Evolutionary conservation across 2,113 vertebrate genomes (phyloP).

Genomic region (Pimephales promelas): DNA sequence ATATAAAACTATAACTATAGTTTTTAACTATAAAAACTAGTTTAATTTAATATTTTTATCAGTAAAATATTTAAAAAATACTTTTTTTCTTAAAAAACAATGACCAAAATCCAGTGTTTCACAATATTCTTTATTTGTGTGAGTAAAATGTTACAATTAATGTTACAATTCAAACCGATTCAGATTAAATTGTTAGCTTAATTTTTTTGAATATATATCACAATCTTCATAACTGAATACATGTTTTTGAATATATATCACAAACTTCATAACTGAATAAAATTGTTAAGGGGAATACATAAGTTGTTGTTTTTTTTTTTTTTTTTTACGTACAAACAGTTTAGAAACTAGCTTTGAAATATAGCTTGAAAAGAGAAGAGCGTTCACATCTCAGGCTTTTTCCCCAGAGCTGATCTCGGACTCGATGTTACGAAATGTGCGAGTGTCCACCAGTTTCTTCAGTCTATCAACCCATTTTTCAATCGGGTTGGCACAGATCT

Average conservation of each 20-base stretch:
- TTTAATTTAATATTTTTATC: background rate
- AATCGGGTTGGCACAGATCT: constrained; percentile 13
- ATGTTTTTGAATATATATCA: background rate
- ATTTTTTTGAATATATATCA: background rate
- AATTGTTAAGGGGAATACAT: background rate
- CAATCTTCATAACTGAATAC: background rate
- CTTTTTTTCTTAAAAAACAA: background rate
- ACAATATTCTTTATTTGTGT: constrained; percentile 1
- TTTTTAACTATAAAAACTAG: too few species aligned
- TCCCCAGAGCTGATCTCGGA: background rate
- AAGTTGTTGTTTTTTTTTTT: too few species aligned
- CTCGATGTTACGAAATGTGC: background rate
- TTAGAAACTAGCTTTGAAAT: background rate
- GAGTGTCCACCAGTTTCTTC: background rate
- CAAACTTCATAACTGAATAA: background rate
- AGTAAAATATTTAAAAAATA: background rate
- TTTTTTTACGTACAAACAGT: background rate
- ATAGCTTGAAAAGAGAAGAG: background rate
- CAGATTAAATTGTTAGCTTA: background rate
- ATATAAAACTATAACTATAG: too few species aligned
- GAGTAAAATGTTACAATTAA: background rate
- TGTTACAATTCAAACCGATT: background rate
- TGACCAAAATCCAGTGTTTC: background rate
- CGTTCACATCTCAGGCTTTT: background rate
- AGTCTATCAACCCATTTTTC: constrained; percentile 27